Evolutionary conservation across 1,140 invertebrate species (phyloP).

Genomic region (Bombus sylvicola): DNA sequence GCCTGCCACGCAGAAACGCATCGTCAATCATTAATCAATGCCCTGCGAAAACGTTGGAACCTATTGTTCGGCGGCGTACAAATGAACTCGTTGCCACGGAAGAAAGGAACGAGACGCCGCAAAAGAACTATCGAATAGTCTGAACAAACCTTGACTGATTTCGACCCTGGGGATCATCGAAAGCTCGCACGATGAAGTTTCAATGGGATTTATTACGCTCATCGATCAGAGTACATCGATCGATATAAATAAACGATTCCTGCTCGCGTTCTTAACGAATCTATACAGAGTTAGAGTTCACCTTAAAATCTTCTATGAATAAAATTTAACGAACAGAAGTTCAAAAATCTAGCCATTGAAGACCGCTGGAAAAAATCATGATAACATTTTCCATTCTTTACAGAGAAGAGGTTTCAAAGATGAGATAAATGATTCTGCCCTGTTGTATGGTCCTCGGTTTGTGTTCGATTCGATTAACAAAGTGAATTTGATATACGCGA

Average conservation of each 20-base stretch:
- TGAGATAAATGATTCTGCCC: too few species aligned
- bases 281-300: too few species aligned
- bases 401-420: too few species aligned
- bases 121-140: slow-evolving; percentile 10
- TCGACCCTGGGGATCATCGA: not conserved
- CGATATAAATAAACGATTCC: slow-evolving; percentile 19
- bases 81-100: slow-evolving; percentile 45
- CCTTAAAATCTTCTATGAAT: not conserved
- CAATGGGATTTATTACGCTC: slow-evolving; percentile 24
- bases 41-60: slow-evolving; percentile 48
- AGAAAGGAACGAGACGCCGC: not conserved
- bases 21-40: slow-evolving; percentile 66
- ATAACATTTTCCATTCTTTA: too few species aligned
- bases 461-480: too few species aligned
- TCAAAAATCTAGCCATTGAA: not conserved
- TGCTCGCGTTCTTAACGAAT: not conserved
- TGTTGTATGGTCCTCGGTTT: too few species aligned
- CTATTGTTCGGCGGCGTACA: slow-evolving; percentile 50
- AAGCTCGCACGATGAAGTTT: not conserved
- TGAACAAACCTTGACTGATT: slow-evolving; percentile 24
- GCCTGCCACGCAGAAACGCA: slow-evolving; percentile 27
- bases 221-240: slow-evolving; percentile 19
- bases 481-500: too few species aligned
- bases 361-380: not conserved
- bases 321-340: not conserved